Conservation (phyloP, 2,113 vertebrate genomes). For the Macquaria ambigua region DNA sequence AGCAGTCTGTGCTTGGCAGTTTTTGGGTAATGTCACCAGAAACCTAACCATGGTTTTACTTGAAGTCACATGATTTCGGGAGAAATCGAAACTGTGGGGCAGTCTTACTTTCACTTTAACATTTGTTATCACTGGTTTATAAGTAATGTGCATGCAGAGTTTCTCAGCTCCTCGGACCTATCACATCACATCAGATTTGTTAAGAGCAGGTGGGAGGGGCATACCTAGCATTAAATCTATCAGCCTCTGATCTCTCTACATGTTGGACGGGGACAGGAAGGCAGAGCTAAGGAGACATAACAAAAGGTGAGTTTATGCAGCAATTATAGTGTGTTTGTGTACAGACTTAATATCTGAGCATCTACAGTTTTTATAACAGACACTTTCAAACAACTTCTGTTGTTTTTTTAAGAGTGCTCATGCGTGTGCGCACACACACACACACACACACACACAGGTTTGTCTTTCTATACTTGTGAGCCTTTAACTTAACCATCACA, state of each 20-base stretch:
- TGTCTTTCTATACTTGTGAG: too few species aligned
- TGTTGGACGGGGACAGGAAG: too few species aligned
- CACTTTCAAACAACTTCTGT: background rate
- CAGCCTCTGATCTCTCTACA: too few species aligned
- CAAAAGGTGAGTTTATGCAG: too few species aligned
- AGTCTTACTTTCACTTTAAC: background rate
- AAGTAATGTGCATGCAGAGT: background rate
- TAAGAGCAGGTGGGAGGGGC: too few species aligned
- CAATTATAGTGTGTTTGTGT: background rate
- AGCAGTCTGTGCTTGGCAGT: background rate
- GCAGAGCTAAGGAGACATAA: too few species aligned
- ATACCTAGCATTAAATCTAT: too few species aligned
- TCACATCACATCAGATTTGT: background rate
- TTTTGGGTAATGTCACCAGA: background rate
- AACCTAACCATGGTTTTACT: background rate
- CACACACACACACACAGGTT: too few species aligned
- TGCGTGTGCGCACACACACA: too few species aligned
- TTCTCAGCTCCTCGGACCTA: background rate
- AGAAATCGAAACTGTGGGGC: too few species aligned
- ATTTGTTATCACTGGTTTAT: background rate
- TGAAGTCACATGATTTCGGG: background rate
- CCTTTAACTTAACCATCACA: too few species aligned
- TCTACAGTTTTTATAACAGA: background rate
- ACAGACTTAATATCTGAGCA: background rate
- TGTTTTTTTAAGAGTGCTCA: too few species aligned